Evolutionary conservation across 1,140 invertebrate species (phyloP), one percentile per base, ranked within the genome.

Genomic region (Trichoplusia ni): DNA sequence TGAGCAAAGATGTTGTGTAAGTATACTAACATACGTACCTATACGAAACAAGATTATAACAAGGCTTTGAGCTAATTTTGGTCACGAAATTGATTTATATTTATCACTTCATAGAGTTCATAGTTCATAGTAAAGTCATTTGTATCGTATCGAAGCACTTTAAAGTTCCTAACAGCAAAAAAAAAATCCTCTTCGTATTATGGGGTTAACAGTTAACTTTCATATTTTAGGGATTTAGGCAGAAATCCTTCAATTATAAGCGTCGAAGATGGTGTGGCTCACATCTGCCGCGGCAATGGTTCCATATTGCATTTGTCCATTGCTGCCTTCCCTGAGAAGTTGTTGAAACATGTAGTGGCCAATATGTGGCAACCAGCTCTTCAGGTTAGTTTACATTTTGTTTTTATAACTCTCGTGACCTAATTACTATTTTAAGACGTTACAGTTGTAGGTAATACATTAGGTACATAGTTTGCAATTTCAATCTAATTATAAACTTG

Each of bases 261-360:
- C 75, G 97, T 98, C 76, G 91, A 95, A 69, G 95, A 96, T 38
- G 96, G 95, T 63, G 93, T 95, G 58, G 93, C 97, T 0, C 86
- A 84, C 7, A 80, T 93, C 19, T 90, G 92, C 67, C 81, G 91
- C 19, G 91, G 91, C 5, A 92, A 93, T 82, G 92, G 92, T 2
- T 91, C 92, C 0, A 73, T 92, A 2, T 46, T 93, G 37, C 92
- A 92, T 56, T 72, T 93, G n/a, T 89, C 91, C 0, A 85, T 92
- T 40, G 92, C 91, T n/a, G 84, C 90, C 6, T 92, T 91, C 64
- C 91, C 91, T 6, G 89, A 90, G 61, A 84, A 92, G 38, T 75
- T 93, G n/a, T 73, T 90, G 2, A 90, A 87, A 71, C 82, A 91
- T 21, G 93, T 94, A 1, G 92, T 97, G 8, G 77, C 77, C 9